A percentile compares a stretch with the other conserved stretches of the same genome.
These are phyloP conservation scores for Hydropsyche tenuis DNA, from an alignment of 1,140 invertebrate genomes.

Conservation along the genomic window DNA sequence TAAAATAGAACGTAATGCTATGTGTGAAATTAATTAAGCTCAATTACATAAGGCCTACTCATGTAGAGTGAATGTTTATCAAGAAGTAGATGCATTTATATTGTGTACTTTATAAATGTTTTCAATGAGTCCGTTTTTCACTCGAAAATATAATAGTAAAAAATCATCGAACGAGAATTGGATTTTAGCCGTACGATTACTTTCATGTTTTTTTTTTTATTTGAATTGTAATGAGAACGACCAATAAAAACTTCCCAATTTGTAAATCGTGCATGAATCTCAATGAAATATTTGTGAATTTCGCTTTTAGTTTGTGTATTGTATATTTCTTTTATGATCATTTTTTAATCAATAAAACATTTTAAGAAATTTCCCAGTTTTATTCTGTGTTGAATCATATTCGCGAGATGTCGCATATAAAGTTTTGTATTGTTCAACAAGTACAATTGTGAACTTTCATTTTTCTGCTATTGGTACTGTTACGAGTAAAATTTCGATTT, in stretches of 20 bases:
- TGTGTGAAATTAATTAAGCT: conserved; percentile 39
- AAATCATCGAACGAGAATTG: no score
- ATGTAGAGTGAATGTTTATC: conserved; percentile 37
- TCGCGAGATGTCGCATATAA: no score
- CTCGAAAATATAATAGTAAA: no score
- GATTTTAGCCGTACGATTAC: no score
- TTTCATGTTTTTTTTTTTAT: no score
- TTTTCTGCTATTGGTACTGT: no score
- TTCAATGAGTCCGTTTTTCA: background rate
- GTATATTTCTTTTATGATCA: conserved; percentile 29
- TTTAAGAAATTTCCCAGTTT: no score
- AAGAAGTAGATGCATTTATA: conserved; percentile 19
- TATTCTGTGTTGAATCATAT: no score
- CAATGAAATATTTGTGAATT: background rate
- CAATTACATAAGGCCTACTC: conserved; percentile 42
- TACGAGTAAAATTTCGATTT: no score
- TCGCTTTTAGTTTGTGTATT: background rate
- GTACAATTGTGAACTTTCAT: no score
- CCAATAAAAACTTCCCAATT: background rate
- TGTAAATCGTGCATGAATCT: background rate
- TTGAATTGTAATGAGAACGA: background rate
- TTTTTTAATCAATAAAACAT: conserved; percentile 26
- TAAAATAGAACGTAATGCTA: conserved; percentile 26
- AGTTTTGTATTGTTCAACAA: no score
- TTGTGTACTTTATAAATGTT: no score